Evolutionary conservation across 2,113 vertebrate genomes (phyloP), one percentile per base, ranked within the genome.

Genomic region (Prolemur simus): DNA sequence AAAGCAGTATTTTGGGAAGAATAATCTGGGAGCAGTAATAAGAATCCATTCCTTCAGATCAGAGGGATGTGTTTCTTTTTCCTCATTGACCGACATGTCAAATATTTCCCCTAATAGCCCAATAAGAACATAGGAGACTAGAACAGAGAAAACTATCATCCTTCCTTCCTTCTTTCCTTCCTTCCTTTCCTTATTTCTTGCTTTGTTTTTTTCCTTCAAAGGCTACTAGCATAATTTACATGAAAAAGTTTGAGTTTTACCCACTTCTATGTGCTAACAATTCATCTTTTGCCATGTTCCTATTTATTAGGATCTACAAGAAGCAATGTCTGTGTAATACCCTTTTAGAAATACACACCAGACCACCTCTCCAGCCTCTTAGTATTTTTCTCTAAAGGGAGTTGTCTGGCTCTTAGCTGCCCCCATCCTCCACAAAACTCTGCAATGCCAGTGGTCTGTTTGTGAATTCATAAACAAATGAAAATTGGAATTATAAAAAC

Each of bases 271-370:
- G 45, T 83, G 85, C 96, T 95, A 80, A 92, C 92, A 84, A 87
- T 69, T 49, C 0, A 3, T 76, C 64, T 64, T 23, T 80, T 95
- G 92, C 78, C 91, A 91, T 64, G 17, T 91, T 95, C 71, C 29
- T 29, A 69, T 91, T 20, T 39, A 86, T 83, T 47, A 84, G 71
- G 69, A 95, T 87, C 81, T 93, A 66, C n/a, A 71, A 77, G 69
- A 97, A 96, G 49, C 39, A 47, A 84, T 34, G 77, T 78, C 85
- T 91, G 58, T 3, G 1, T 80, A 42, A 45, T 77, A 58, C 18
- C 27, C 83, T 96, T 97, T 94, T 97, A 77, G 87, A 98, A 97
- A 97, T 92, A 97, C 68, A 94, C 68, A 77, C 58, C 77, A 91
- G 91, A 94, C 71, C n/a, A 47, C 92, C 95, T 97, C 47, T 64